These are phyloP conservation scores for Drosophila picticornis DNA, from an alignment of 2,888 invertebrate species.

Conservation along the genomic window DNA sequence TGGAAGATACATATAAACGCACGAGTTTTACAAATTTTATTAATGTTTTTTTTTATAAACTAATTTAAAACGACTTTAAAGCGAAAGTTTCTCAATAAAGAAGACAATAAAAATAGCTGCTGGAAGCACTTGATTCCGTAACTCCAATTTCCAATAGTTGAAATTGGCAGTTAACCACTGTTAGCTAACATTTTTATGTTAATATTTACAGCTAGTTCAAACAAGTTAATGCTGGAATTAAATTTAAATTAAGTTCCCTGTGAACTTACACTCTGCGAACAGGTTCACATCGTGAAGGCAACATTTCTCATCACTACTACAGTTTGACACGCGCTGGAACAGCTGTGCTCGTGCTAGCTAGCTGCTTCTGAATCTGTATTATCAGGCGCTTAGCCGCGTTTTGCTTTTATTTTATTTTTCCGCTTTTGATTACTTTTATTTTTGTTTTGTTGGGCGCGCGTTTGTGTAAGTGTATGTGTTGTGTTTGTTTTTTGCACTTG, in stretches of 20 bases:
- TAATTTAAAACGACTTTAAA: background rate
- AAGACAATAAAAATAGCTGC: background rate
- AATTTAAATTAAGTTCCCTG: no score
- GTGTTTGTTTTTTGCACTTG: conserved; percentile 64
- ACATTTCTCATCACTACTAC: conserved; percentile 20
- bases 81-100: background rate
- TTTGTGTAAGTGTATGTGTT: conserved; percentile 34
- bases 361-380: conserved; percentile 59
- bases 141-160: background rate
- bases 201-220: background rate
- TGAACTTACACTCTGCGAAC: conserved; percentile 27
- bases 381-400: conserved; percentile 51
- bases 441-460: conserved; percentile 15
- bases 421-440: conserved; percentile 26
- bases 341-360: background rate
- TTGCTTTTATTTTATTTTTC: conserved; percentile 21
- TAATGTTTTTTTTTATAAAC: background rate
- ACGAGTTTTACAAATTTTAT: background rate
- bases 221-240: background rate
- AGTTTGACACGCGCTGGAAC: conserved; percentile 26
- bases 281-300: conserved; percentile 33
- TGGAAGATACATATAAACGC: background rate
- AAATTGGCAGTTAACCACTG: background rate
- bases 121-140: background rate
- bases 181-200: background rate